These are phyloP conservation scores for Ditula angustiorana DNA, from an alignment of 2,888 invertebrate species.

Conservation along the genomic window DNA sequence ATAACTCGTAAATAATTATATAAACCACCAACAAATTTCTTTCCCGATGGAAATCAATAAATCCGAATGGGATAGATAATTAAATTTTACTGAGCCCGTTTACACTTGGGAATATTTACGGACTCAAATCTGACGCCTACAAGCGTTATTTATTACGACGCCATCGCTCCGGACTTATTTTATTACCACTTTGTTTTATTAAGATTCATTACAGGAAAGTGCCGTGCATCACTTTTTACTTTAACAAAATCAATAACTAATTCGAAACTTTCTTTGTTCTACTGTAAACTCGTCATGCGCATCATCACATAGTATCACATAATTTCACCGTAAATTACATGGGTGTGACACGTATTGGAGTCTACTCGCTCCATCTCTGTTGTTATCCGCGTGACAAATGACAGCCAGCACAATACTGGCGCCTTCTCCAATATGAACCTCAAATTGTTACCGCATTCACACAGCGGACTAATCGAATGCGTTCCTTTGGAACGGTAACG, in stretches of 20 bases:
- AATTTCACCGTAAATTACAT: not conserved
- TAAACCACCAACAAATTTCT: conserved; percentile 50
- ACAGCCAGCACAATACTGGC: conserved; percentile 16
- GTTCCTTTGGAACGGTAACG: conserved; percentile 71
- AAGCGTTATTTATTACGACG: conserved; percentile 60
- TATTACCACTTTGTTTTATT: conserved; percentile 37
- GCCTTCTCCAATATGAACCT: conserved; percentile 49
- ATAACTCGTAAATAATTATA: conserved; percentile 46
- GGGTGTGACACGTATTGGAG: not conserved
- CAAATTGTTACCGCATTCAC: conserved; percentile 66
- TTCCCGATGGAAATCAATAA: conserved; percentile 70
- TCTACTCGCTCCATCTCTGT: not conserved
- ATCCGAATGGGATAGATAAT: conserved; percentile 67
- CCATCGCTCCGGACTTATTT: conserved; percentile 45
- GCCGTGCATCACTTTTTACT: conserved; percentile 9
- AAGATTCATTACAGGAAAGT: conserved; percentile 29
- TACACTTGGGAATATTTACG: conserved; percentile 66
- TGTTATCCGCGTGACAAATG: not conserved
- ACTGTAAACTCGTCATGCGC: not conserved
- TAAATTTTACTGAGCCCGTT: conserved; percentile 71
- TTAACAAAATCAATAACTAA: conserved; percentile 8
- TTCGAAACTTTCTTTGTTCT: conserved; percentile 2
- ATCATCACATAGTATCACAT: not conserved
- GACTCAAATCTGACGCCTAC: conserved; percentile 63
- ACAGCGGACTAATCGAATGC: conserved; percentile 62